Conservation (phyloP, 92 coral and sea anemone species). For the Umimayanthus chanpuru region DNA sequence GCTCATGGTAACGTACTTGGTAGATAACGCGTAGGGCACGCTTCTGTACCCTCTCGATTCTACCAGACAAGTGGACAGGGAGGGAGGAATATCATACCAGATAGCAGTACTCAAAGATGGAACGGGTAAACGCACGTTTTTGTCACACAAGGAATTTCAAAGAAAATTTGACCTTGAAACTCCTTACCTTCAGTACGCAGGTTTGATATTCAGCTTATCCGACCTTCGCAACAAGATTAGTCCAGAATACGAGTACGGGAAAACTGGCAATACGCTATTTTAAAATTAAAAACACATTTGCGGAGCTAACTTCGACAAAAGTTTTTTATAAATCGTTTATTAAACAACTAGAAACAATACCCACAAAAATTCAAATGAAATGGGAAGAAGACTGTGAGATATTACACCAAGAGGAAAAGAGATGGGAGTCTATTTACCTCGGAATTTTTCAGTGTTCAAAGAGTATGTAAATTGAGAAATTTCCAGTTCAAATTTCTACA, state of each 20-base stretch:
- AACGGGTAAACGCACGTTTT: background rate
- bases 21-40: too few species aligned
- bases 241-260: background rate
- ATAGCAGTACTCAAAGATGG: too few species aligned
- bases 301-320: background rate
- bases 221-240: background rate
- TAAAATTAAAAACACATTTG: background rate
- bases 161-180: constrained; percentile 16
- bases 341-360: background rate
- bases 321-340: background rate
- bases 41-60: too few species aligned
- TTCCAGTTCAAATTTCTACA: too few species aligned
- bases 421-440: background rate
- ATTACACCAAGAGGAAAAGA: background rate
- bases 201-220: background rate
- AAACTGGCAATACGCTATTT: background rate
- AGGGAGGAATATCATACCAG: too few species aligned
- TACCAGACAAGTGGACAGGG: too few species aligned
- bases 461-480: background rate
- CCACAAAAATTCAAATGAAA: background rate
- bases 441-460: background rate
- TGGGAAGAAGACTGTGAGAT: background rate
- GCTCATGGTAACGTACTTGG: too few species aligned
- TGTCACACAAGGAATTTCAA: constrained; percentile 9
- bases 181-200: constrained; percentile 9